Percentiles rank a stretch among this genome's conserved stretches.
Evolutionary conservation across 2,113 vertebrate genomes (phyloP).

Genomic region (Oncorhynchus mykiss): DNA sequence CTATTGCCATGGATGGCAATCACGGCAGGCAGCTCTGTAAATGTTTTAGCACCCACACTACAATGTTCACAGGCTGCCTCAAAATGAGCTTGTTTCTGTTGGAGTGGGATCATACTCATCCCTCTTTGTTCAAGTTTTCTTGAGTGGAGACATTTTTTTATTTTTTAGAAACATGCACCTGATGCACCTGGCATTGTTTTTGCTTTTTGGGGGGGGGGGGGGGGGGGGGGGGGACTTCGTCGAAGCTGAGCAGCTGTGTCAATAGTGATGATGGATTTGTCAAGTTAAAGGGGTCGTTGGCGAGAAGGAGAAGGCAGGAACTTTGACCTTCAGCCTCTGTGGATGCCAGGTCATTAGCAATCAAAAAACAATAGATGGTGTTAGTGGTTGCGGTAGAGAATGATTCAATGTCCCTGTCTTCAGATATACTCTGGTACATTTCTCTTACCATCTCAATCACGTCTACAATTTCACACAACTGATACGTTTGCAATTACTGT

Average conservation of each 20-base stretch:
- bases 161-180: not conserved
- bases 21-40: not conserved
- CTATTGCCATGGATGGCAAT: not conserved
- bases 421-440: no score
- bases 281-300: slow-evolving; percentile 40
- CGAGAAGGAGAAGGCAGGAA: slow-evolving; percentile 16
- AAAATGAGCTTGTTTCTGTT: not conserved
- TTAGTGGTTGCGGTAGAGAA: not conserved
- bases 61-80: not conserved
- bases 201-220: not conserved
- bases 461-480: no score
- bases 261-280: slow-evolving; percentile 42
- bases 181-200: not conserved
- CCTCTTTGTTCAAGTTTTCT: not conserved
- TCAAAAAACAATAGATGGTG: slow-evolving; percentile 29
- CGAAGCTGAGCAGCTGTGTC: slow-evolving; percentile 14
- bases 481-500: no score
- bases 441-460: no score
- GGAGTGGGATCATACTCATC: not conserved
- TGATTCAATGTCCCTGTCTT: no score
- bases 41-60: slow-evolving; percentile 5
- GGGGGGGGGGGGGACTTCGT: slow-evolving; percentile 10
- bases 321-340: slow-evolving; percentile 5
- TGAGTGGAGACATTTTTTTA: not conserved
- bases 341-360: not conserved